These are phyloP conservation scores for Elysia chlorotica DNA, from an alignment of 1,140 invertebrate genomes.

Conservation along the genomic window DNA sequence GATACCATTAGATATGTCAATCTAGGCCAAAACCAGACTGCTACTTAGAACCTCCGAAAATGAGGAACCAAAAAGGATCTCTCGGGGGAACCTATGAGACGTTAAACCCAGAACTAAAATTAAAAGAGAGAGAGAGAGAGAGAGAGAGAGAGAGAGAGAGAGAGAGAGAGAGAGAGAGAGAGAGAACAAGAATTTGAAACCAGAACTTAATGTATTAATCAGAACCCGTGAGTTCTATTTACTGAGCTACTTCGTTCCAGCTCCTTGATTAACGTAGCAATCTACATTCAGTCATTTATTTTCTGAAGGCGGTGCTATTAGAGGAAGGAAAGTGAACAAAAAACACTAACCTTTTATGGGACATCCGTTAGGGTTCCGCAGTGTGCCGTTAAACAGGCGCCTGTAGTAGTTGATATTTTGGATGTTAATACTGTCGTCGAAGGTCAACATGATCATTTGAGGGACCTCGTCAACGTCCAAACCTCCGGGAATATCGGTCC, in stretches of 20 bases:
- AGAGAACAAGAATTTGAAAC: not conserved
- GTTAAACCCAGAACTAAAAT: too few species aligned
- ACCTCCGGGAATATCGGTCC: constrained; percentile 75
- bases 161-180: not conserved
- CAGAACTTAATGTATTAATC: too few species aligned
- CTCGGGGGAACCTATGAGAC: too few species aligned
- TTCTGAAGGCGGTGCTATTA: too few species aligned
- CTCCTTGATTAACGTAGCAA: too few species aligned
- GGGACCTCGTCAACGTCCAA: constrained; percentile 64
- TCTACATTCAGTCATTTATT: too few species aligned
- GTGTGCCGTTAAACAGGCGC: constrained; percentile 51
- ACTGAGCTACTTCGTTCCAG: too few species aligned
- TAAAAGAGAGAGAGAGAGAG: constrained; percentile 2
- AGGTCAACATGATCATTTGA: constrained; percentile 96
- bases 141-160: constrained; percentile 6
- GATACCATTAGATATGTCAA: too few species aligned
- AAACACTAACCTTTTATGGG: constrained; percentile 80
- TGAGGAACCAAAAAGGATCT: too few species aligned
- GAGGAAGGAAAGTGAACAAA: constrained; percentile 64
- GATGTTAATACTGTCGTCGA: constrained; percentile 95
- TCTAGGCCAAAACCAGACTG: too few species aligned
- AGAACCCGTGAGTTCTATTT: too few species aligned
- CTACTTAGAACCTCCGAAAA: too few species aligned
- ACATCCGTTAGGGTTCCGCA: constrained; percentile 81
- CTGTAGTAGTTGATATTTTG: constrained; percentile 81